A percentile compares a stretch with the other conserved stretches of the same genome.
Evolutionary conservation across 2,113 vertebrate genomes (phyloP).

Genomic region (Prietella phreatophila): DNA sequence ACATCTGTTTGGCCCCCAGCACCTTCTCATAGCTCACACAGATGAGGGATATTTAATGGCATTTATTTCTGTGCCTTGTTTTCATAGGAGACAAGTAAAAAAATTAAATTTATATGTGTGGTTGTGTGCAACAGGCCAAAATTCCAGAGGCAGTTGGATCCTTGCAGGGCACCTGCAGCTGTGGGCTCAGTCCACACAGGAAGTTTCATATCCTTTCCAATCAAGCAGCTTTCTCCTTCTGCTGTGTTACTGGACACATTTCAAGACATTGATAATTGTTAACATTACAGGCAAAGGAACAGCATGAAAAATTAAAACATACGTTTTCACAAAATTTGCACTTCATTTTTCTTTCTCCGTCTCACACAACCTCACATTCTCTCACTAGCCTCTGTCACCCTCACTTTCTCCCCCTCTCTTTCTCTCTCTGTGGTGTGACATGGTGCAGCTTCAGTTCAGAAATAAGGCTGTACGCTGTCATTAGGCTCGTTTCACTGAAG

Average conservation of each 20-base stretch:
- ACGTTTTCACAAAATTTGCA: slow-evolving; percentile 20
- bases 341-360: slow-evolving; percentile 32
- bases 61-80: slow-evolving; percentile 60
- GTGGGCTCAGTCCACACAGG: slow-evolving; percentile 78
- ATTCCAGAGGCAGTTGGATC: slow-evolving; percentile 74
- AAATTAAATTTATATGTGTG: slow-evolving; percentile 50
- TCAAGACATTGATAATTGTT: slow-evolving; percentile 73
- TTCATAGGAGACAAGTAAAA: slow-evolving; percentile 60
- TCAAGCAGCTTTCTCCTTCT: slow-evolving; percentile 74
- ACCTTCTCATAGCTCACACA: slow-evolving; percentile 68
- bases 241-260: slow-evolving; percentile 68
- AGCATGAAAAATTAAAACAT: slow-evolving; percentile 65
- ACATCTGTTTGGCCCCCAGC: slow-evolving; percentile 81
- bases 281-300: slow-evolving; percentile 64
- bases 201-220: slow-evolving; percentile 85
- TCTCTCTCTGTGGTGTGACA: slow-evolving; percentile 36
- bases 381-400: slow-evolving; percentile 28
- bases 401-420: slow-evolving; percentile 55
- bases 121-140: slow-evolving; percentile 70
- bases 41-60: slow-evolving; percentile 68
- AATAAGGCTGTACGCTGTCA: not conserved
- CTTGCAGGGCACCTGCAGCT: slow-evolving; percentile 76
- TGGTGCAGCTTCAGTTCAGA: slow-evolving; percentile 1
- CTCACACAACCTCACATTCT: slow-evolving; percentile 65
- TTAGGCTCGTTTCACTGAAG: slow-evolving; percentile 49